Evolutionary conservation across 2,888 invertebrate genomes (phyloP).

Genomic region (Tipula lateralis): DNA sequence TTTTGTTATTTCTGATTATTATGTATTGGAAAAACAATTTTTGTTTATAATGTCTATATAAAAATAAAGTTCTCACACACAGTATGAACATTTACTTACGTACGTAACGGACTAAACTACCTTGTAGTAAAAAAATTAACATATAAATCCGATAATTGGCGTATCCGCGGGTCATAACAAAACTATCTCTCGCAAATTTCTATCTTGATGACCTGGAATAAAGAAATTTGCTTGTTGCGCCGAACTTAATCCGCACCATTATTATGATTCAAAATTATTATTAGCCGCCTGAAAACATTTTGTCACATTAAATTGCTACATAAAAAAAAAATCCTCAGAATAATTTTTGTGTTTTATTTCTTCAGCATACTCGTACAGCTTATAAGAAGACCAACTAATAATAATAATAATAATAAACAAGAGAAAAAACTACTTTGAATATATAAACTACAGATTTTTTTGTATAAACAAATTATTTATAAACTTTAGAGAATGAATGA

Average conservation of each 20-base stretch:
- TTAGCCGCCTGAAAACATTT: background rate
- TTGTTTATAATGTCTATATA: background rate
- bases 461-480: background rate
- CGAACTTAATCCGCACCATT: background rate
- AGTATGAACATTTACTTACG: background rate
- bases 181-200: background rate
- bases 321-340: background rate
- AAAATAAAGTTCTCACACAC: background rate
- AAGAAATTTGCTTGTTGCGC: background rate
- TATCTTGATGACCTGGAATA: background rate
- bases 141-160: background rate
- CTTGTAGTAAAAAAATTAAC: background rate
- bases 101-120: background rate
- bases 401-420: background rate
- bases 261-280: background rate
- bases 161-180: background rate
- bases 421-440: constrained; percentile 5
- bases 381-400: background rate
- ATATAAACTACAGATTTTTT: background rate
- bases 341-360: background rate
- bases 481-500: background rate
- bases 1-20: background rate
- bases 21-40: background rate
- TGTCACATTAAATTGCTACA: background rate
- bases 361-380: background rate